Evolutionary conservation across 2,113 vertebrate genomes (phyloP), one percentile per base, ranked within the genome.

Genomic region (Diglossa brunneiventris): DNA sequence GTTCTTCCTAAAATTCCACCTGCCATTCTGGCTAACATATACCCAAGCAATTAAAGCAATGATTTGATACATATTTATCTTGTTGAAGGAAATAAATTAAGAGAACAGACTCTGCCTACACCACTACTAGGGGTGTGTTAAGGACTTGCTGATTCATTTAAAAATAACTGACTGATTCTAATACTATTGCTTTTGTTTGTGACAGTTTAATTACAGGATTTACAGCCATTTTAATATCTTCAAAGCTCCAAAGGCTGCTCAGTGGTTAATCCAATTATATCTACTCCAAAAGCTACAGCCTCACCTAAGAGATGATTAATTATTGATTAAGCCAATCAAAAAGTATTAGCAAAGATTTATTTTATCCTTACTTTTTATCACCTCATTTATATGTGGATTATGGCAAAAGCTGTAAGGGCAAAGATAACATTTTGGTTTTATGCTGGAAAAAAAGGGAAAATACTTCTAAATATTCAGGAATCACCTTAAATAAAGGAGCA

Each of bases 221-320:
- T 99, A 98, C 98, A 97, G 98, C 98, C 98, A 97, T 97, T 98
- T 98, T 99, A 99, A 99, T 99, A 99, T 99, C 98, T 98, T 99
- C 99, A 99, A 99, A 99, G 99, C 98, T 97, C 95, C 96, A 95
- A 97, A 98, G 98, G 97, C 98, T 94, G 98, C 98, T 98, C 98
- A 97, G 98, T 96, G 94, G 93, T 98, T 99, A 99, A 99, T 99
- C 99, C 99, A 99, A 99, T 99, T 99, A 99, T 97, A 99, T 98
- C 98, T 99, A 98, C 98, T 98, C 98, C 97, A 98, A 97, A 98
- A 98, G 98, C 97, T 98, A 98, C 97, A 96, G 96, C 97, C 97
- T 96, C 97, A 97, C 97, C 97, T 98, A 96, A 96, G 81, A 98
- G 97, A 98, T 98, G 98, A 98, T 98, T 98, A 97, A 98, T 98